Conservation (phyloP, 2,888 invertebrate species). For the Clunio marinus region DNA sequence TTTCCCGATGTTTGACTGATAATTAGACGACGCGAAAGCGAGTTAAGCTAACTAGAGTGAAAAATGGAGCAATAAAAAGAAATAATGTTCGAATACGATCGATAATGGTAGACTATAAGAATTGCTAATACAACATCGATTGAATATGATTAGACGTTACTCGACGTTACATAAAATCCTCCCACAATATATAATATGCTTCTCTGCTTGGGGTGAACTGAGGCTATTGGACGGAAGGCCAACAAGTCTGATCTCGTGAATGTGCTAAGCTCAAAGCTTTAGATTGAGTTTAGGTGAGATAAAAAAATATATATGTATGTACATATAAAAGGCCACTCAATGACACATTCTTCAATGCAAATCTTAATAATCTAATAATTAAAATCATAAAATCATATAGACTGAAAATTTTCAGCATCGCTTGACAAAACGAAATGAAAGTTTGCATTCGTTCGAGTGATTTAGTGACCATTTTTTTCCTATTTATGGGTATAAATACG, state of each 20-base stretch:
- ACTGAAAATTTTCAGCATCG: no score
- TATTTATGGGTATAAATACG: no score
- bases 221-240: slow-evolving; percentile 26
- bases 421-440: slow-evolving; percentile 1
- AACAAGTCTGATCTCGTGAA: no score
- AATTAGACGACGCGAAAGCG: slow-evolving; percentile 17
- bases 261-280: slow-evolving; percentile 6
- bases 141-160: slow-evolving; percentile 8
- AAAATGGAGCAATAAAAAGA: slow-evolving; percentile 37
- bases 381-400: slow-evolving; percentile 32
- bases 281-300: background rate
- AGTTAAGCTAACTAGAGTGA: slow-evolving; percentile 4
- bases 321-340: slow-evolving; percentile 35
- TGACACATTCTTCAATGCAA: slow-evolving; percentile 29
- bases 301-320: no score
- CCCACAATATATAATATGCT: no score
- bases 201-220: background rate
- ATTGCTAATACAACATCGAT: no score
- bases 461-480: no score
- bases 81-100: background rate
- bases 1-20: slow-evolving; percentile 23
- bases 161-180: slow-evolving; percentile 23
- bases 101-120: background rate
- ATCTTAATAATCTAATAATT: slow-evolving; percentile 9
- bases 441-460: no score